A percentile compares a stretch with the other conserved stretches of the same genome.
Evolutionary conservation across 1,140 invertebrate genomes (phyloP).

Genomic region (Listronotus oregonensis): DNA sequence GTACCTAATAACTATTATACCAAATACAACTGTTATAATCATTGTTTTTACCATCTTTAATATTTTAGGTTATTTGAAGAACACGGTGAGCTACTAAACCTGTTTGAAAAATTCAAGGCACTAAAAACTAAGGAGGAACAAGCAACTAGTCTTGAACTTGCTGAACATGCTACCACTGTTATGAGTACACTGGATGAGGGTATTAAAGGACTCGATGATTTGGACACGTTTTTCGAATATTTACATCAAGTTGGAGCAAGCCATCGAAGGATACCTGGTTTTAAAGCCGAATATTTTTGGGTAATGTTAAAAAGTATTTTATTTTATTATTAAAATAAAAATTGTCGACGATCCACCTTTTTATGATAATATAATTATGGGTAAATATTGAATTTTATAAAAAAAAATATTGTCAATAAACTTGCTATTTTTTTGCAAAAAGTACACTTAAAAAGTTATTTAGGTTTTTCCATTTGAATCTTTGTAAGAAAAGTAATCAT

Average conservation of each 20-base stretch:
- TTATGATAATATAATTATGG: no score
- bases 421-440: no score
- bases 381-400: no score
- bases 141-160: constrained; percentile 77
- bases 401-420: no score
- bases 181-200: constrained; percentile 87
- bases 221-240: constrained; percentile 82
- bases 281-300: constrained; percentile 87
- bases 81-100: constrained; percentile 75
- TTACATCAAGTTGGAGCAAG: constrained; percentile 81
- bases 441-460: no score
- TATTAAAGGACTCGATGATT: constrained; percentile 82
- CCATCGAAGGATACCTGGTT: constrained; percentile 82
- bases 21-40: no score
- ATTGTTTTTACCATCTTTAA: no score
- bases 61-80: constrained; percentile 83
- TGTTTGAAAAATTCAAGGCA: constrained; percentile 83
- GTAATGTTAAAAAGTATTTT: constrained; percentile 63
- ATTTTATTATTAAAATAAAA: no score
- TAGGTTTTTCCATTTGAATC: no score
- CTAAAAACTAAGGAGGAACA: constrained; percentile 81
- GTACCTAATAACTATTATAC: no score
- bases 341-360: no score
- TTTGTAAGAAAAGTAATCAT: no score
- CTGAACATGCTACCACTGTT: constrained; percentile 85